Evolutionary conservation across 35 echinoderm and acorn worm species (phyloP).

Genomic region (Lytechinus variegatus): DNA sequence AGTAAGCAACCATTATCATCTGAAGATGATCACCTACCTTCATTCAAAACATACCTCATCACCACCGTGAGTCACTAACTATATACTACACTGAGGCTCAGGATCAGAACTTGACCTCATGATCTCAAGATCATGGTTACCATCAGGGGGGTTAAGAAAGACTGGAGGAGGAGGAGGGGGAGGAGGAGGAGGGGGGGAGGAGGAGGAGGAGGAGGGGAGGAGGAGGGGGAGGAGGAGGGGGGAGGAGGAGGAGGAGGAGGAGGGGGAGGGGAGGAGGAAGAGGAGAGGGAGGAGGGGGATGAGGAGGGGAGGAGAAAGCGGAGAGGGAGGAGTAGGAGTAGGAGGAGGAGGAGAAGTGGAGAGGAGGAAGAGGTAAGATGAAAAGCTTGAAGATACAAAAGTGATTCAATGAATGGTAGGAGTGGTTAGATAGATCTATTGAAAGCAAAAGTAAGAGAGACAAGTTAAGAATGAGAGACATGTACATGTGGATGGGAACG

Average conservation of each 20-base stretch:
- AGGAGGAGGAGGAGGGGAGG: neutral
- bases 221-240: neutral
- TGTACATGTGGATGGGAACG: too few relatives aligned
- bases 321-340: neutral
- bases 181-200: neutral
- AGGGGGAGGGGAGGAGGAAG: neutral
- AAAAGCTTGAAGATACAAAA: too few relatives aligned
- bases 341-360: neutral
- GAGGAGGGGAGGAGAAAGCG: too few relatives aligned
- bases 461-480: too few relatives aligned
- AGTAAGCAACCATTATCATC: neutral
- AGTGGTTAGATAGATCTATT: too few relatives aligned
- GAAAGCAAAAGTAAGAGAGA: too few relatives aligned
- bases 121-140: neutral
- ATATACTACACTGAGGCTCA: neutral
- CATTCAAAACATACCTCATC: neutral
- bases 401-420: too few relatives aligned
- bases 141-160: neutral
- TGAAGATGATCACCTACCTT: neutral
- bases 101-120: neutral
- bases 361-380: neutral
- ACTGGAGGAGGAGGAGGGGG: neutral
- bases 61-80: neutral
- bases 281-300: too few relatives aligned
- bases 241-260: neutral